Base-by-base conservation (phyloP, 2,797 vertebrate genomes). In the Poecilia velifera region DNA sequence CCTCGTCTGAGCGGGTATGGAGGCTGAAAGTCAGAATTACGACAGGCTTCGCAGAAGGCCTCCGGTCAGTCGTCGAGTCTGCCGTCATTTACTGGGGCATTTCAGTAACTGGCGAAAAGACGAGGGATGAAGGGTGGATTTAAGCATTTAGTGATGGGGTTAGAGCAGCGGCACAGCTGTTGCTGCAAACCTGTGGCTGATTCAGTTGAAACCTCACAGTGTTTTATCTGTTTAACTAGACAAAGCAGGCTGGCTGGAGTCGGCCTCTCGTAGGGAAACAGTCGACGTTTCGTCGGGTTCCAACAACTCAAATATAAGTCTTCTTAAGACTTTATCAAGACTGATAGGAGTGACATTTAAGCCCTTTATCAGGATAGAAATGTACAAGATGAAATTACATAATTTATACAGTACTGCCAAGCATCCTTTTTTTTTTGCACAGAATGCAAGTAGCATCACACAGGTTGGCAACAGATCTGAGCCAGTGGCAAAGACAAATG, bases 41-140 rank as follows among this genome's bases (percentile, higher is more conserved):
- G 5, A 45, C 76, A 39, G 55, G 80, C 66, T 78, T 79, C 41
- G 62, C 18, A 0, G 1, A 47, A 73, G 84, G 76, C 80, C 82
- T 84, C 64, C 1, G 25, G 6, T 55, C 28, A 66, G 55, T 8
- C 41, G 14, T 4, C 7, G 13, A 10, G 6, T 51, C 4, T 6
- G 0, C 34, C 12, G 41, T 28, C 34, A 12, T 75, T 55, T 46
- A 39, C 43, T 45, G 66, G 5, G 39, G 49, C 14, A 6, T 57
- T 82, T 74, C 20, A 59, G 14, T 39, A 43, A 73, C 20, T 34
- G 28, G 8, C 5, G 3, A 36, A 64, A 64, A 64, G 59, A 8
- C 59, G 20, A 64, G 59, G 59, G 59, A 36, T 34, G 59, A 36
- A 7, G 31, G 18, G 31, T 36, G 59, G 31, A 64, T 64, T 64